Base-by-base conservation (phyloP, 1,140 invertebrate genomes). In the Polyergus mexicanus region DNA sequence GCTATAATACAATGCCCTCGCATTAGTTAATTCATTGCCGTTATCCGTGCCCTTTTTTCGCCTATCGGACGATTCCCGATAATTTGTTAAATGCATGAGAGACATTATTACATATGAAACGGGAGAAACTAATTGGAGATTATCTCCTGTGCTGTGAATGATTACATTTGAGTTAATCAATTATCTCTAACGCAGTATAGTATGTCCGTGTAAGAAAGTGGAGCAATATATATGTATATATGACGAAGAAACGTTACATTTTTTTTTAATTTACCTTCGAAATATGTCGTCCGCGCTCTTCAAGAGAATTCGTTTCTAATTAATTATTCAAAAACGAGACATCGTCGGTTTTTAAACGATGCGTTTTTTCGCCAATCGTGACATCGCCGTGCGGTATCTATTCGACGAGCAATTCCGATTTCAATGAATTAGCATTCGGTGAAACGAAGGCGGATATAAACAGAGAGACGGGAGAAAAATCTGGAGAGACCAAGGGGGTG, bases 381-480 rank as follows among this genome's bases (percentile, higher is more conserved):
- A 51, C 60, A 51, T 41, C 41, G 44, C 76, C 41, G 65, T 11
- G 25, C 51, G 22, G 22, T 54, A 71, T 81, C 66, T 60, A 81
- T 72, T 47, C 66, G 35, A 65, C 74, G 74, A 47, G 75, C 74
- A 65, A 54, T 44, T 83, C 56, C 78, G 78, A 83, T 83, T 83
- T 83, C 68, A 74, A 83, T 60, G 66, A 83, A 74, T 74, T 74
- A 74, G 78, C 68, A 83, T 83, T 83, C 68, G 54, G 32, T 2
- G 75, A 77, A 80, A 56, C 44, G 58, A 62, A 77, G 54, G 54
- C 32, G 62, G 7, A n/a, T n/a, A 38, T 8, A 38, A 38, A 83
- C 41, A 54, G 77, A 13, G 32, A 54, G 75, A 71, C n/a, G 35
- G 35, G 56, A 58, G 85, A 65, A 77, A 77, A 77, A 63, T n/a